Conservation (phyloP, 2,888 invertebrate species). For the Conus canariensis region DNA sequence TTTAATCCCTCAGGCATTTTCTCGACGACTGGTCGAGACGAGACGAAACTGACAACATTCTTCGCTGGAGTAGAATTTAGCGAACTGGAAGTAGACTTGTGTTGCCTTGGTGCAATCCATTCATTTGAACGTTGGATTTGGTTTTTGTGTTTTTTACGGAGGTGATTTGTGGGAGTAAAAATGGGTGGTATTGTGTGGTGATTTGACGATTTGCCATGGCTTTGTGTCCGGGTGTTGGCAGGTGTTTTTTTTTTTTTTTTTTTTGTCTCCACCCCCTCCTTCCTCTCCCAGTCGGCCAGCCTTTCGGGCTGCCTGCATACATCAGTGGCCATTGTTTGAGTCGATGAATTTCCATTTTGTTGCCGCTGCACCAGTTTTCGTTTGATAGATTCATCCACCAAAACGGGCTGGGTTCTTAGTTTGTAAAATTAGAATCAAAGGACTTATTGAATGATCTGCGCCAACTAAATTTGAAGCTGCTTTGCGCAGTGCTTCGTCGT, state of each 20-base stretch:
- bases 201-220: not conserved
- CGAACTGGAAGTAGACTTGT: constrained; percentile 29
- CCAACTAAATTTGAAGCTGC: not conserved
- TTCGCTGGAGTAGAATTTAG: constrained; percentile 1
- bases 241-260: constrained; percentile 5
- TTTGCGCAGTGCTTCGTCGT: not conserved
- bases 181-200: not conserved
- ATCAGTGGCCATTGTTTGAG: constrained; percentile 39
- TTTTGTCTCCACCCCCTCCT: not conserved
- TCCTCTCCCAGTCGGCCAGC: constrained; percentile 1
- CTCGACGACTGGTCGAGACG: not conserved
- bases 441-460: not conserved
- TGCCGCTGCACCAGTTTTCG: constrained; percentile 2
- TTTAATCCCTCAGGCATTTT: not conserved
- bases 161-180: not conserved
- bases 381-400: not conserved
- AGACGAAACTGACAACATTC: constrained; percentile 9
- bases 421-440: not conserved
- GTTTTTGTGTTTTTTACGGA: not conserved
- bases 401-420: not conserved
- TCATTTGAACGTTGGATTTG: not conserved
- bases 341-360: constrained; percentile 26
- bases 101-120: not conserved
- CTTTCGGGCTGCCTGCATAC: constrained; percentile 21
- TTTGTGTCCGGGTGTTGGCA: constrained; percentile 28